These are phyloP conservation scores for Crioceris asparagi DNA, from an alignment of 2,888 invertebrate species.

Conservation along the genomic window DNA sequence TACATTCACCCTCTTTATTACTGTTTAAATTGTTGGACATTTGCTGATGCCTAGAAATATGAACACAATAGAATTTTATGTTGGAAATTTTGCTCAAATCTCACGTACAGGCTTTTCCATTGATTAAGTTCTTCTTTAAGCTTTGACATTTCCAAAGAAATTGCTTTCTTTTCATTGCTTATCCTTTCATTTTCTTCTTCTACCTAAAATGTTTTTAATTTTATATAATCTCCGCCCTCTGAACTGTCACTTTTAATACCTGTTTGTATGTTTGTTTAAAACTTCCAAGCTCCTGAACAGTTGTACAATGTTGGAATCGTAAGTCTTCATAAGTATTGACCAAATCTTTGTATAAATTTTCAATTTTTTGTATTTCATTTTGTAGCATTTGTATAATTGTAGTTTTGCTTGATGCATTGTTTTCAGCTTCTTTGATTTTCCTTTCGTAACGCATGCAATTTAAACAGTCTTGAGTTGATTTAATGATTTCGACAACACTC, in stretches of 20 bases:
- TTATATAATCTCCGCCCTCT: too few relatives aligned
- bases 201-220: neutral
- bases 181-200: slow-evolving; percentile 3
- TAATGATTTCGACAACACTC: too few relatives aligned
- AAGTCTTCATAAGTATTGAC: slow-evolving; percentile 15
- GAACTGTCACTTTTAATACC: too few relatives aligned
- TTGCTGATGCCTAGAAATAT: neutral
- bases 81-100: too few relatives aligned
- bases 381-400: slow-evolving; percentile 16
- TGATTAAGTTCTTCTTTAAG: neutral
- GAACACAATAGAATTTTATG: neutral
- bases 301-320: slow-evolving; percentile 12
- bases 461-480: slow-evolving; percentile 11
- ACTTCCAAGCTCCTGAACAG: slow-evolving; percentile 12
- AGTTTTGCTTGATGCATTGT: slow-evolving; percentile 12
- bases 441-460: slow-evolving; percentile 13
- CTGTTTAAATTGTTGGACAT: too few relatives aligned
- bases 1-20: neutral
- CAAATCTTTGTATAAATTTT: slow-evolving; percentile 11
- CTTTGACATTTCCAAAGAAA: neutral
- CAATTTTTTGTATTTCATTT: slow-evolving; percentile 14
- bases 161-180: neutral
- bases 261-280: slow-evolving; percentile 6
- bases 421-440: slow-evolving; percentile 12
- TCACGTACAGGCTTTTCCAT: neutral